Evolutionary conservation across 2,888 invertebrate genomes (phyloP).

Genomic region (Junonia oenone): DNA sequence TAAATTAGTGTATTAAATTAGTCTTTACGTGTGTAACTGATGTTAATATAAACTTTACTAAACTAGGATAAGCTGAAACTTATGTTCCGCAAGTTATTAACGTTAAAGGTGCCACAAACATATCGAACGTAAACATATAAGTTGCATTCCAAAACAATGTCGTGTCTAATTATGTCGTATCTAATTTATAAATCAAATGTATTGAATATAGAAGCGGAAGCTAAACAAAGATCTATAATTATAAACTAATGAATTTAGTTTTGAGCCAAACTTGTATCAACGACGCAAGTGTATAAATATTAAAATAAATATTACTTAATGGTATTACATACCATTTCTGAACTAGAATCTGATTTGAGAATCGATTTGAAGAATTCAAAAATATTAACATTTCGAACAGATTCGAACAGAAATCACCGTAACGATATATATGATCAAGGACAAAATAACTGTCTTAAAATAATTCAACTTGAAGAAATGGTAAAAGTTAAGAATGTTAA

Average conservation of each 20-base stretch:
- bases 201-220: constrained; percentile 47
- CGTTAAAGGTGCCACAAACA: constrained; percentile 51
- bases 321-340: neutral
- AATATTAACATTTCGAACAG: too few species aligned
- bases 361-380: neutral
- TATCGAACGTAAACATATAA: constrained; percentile 30
- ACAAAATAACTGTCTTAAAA: too few species aligned
- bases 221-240: constrained; percentile 57
- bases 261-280: constrained; percentile 47
- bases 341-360: neutral
- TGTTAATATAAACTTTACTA: neutral
- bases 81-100: constrained; percentile 9
- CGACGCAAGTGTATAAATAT: constrained; percentile 39
- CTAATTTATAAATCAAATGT: constrained; percentile 41
- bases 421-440: too few species aligned
- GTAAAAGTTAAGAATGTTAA: neutral
- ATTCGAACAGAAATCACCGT: too few species aligned
- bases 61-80: neutral
- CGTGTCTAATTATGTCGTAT: constrained; percentile 40
- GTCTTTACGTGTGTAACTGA: neutral
- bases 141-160: constrained; percentile 30
- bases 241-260: constrained; percentile 41
- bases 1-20: neutral
- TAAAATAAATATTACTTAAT: constrained; percentile 18
- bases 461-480: neutral